phyloP scores from a whole-genome alignment of 2,888 invertebrate species.

The Dendrolimus pini region DNA sequence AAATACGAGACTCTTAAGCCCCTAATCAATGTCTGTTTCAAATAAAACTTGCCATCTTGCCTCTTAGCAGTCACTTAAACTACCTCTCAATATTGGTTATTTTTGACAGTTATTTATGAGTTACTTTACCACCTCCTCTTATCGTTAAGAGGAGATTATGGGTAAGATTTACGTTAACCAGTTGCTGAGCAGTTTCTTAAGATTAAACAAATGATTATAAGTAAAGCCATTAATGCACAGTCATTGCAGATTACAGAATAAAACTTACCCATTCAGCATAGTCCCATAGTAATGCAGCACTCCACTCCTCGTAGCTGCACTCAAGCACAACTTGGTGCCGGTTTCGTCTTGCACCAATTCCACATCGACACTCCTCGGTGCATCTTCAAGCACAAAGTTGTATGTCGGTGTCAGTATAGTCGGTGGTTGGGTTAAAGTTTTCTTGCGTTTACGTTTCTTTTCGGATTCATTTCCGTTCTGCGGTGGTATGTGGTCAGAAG shows the following conservation, averaged over 20 bases:
- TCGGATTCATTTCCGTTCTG: conserved; percentile 48
- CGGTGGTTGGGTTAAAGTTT: conserved; percentile 28
- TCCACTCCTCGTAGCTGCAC: conserved; percentile 84
- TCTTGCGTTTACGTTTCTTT: conserved; percentile 48
- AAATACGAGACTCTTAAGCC: too few relatives aligned
- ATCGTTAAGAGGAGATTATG: too few relatives aligned
- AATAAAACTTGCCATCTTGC: too few relatives aligned
- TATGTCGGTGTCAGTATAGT: conserved; percentile 43
- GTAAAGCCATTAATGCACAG: too few relatives aligned
- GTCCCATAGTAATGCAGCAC: conserved; percentile 87
- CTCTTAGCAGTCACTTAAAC: too few relatives aligned
- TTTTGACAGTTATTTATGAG: too few relatives aligned
- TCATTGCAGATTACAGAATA: conserved; percentile 2
- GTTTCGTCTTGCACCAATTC: conserved; percentile 66
- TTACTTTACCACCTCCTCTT: too few relatives aligned
- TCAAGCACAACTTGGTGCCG: conserved; percentile 63
- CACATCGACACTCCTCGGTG: conserved; percentile 70
- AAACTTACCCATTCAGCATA: conserved; percentile 82
- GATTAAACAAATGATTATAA: too few relatives aligned
- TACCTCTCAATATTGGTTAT: too few relatives aligned
- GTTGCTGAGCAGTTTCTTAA: too few relatives aligned
- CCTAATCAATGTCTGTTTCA: too few relatives aligned
- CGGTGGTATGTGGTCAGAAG: conserved; percentile 37
- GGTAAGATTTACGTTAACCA: too few relatives aligned
- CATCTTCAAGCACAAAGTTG: conserved; percentile 83